Base-by-base conservation (phyloP, 2,113 vertebrate species). In the Panurus biarmicus region DNA sequence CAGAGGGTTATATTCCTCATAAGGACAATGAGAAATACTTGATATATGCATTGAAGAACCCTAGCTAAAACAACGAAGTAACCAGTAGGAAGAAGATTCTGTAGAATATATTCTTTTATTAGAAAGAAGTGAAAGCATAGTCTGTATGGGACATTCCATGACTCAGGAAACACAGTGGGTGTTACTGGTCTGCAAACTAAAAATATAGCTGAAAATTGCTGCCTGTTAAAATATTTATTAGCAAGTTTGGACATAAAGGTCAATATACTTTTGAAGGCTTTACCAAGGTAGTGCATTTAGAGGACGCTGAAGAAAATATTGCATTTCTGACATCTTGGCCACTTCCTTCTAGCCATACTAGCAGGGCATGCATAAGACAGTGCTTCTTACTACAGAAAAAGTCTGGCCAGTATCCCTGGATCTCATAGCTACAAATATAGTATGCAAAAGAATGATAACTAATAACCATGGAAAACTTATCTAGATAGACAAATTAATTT, bases 351-450 rank as follows among this genome's bases (percentile, higher is more conserved):
- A 26, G 10, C 5, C 16, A 14, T 66, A 10, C 6, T 42, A 38
- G 33, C 64, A 78, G 22, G 4, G 3, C 6, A 50, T 45, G 15
- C 13, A 19, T 23, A 47, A 60, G n/a, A 64, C 5, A 57, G 0
- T 2, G 3, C 9, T 54, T 89, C 53, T 61, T 53, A 11, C 6
- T 40, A 5, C 21, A 58, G 16, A 36, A 17, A 33, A 47, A 11
- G 5, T 75, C 40, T 64, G 14, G 9, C 5, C 16, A 18, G 19
- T n/a, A 77, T n/a, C 20, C 5, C 53, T 0, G 0, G 6, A 45
- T 73, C 19, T 91, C 45, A 48, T 11, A 61, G 9, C 14, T 57
- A 44, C 5, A 69, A 78, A 38, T 71, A 47, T 5, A 44, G 4
- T 21, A n/a, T 33, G 9, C 9, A 57, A 57, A 77, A 80, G 4